phyloP scores from a whole-genome alignment of 2,888 invertebrate genomes.

The Dorcus parallelipipedus region DNA sequence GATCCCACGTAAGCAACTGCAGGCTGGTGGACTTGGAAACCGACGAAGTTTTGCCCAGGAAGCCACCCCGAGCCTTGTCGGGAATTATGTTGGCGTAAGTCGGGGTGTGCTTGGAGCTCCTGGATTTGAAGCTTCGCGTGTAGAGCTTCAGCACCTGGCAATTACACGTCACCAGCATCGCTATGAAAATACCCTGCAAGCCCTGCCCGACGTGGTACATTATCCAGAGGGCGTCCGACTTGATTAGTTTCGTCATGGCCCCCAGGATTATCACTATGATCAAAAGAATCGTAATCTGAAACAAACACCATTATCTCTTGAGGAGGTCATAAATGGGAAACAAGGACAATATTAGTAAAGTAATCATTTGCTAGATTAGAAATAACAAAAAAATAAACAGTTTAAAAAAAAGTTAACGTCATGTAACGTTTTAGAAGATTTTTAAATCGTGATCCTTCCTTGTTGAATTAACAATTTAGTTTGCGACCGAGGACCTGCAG shows the following conservation, averaged over 20 bases:
- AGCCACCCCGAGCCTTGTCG: slow-evolving; percentile 25
- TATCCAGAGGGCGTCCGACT: slow-evolving; percentile 47
- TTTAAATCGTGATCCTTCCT: too few species aligned
- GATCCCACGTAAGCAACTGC: slow-evolving; percentile 49
- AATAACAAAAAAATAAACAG: too few species aligned
- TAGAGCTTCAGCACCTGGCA: slow-evolving; percentile 52
- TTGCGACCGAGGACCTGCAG: too few species aligned
- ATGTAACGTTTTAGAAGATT: not conserved
- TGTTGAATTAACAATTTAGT: too few species aligned
- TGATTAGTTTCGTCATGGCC: slow-evolving; percentile 44
- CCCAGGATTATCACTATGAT: slow-evolving; percentile 44
- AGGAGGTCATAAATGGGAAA: too few species aligned
- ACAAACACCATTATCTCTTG: slow-evolving; percentile 1
- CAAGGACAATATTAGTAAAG: too few species aligned
- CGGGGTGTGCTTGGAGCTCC: slow-evolving; percentile 11
- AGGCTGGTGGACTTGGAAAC: slow-evolving; percentile 47
- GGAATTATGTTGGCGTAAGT: slow-evolving; percentile 31
- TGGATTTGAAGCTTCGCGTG: slow-evolving; percentile 36
- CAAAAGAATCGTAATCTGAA: slow-evolving; percentile 47
- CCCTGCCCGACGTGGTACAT: slow-evolving; percentile 51
- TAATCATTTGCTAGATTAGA: too few species aligned
- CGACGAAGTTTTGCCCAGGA: slow-evolving; percentile 24
- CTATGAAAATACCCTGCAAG: slow-evolving; percentile 60
- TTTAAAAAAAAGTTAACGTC: too few species aligned
- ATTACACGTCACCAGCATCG: slow-evolving; percentile 62